A percentile compares a stretch with the other conserved stretches of the same genome.
Conservation (phyloP, 2,888 invertebrate genomes). For the Agriotes lineatus region DNA sequence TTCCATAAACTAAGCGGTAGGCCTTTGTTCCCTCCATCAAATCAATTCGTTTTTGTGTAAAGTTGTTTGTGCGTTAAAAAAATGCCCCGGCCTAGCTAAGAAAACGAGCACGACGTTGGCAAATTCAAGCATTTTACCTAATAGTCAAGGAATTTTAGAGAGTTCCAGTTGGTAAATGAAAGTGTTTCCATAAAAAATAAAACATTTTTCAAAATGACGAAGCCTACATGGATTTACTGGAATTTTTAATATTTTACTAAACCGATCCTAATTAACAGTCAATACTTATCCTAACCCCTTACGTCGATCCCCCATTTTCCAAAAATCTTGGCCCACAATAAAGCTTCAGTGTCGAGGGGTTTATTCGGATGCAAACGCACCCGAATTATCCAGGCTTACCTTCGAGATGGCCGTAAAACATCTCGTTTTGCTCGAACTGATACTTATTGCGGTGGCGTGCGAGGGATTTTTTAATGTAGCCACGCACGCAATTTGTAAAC, state of each 20-base stretch:
- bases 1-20: slow-evolving; percentile 84
- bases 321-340: too few relatives aligned
- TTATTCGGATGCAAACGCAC: slow-evolving; percentile 9
- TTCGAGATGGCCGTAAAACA: neutral
- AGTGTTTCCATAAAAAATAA: too few relatives aligned
- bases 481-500: slow-evolving; percentile 11
- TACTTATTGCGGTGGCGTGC: neutral
- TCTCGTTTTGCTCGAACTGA: neutral
- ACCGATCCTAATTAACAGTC: too few relatives aligned
- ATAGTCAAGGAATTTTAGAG: too few relatives aligned
- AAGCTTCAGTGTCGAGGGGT: too few relatives aligned
- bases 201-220: too few relatives aligned
- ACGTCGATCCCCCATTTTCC: too few relatives aligned
- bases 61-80: slow-evolving; percentile 20
- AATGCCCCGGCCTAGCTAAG: slow-evolving; percentile 3
- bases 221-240: too few relatives aligned
- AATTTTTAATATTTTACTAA: too few relatives aligned
- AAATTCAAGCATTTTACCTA: too few relatives aligned
- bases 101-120: slow-evolving; percentile 1
- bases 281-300: too few relatives aligned
- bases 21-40: slow-evolving; percentile 46
- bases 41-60: slow-evolving; percentile 23
- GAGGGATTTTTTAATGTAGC: slow-evolving; percentile 11
- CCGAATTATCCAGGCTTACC: neutral
- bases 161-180: too few relatives aligned